phyloP scores from a whole-genome alignment of 1,140 invertebrate genomes.

The Papilio machaon region DNA sequence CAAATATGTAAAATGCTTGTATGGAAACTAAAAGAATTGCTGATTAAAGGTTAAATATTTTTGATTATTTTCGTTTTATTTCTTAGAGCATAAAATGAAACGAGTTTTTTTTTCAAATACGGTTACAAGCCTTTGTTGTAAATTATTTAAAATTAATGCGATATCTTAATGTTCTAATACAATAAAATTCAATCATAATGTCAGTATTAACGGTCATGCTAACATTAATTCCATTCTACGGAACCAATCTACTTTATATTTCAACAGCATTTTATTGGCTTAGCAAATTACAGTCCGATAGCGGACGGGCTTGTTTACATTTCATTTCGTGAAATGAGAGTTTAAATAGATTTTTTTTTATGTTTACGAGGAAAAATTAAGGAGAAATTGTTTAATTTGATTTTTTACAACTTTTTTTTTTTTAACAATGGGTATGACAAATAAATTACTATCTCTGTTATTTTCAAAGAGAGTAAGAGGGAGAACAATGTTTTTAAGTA shows the following conservation, averaged over 20 bases:
- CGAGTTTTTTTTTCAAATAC: background rate
- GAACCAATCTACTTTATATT: constrained; percentile 9
- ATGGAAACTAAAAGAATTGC: too few species aligned
- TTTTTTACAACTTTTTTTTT: too few species aligned
- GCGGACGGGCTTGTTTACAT: constrained; percentile 15
- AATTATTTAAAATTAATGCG: background rate
- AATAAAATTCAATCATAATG: background rate
- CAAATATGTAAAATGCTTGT: too few species aligned
- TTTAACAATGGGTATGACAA: too few species aligned
- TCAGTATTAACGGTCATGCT: background rate
- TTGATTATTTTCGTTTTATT: too few species aligned
- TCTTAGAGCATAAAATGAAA: too few species aligned
- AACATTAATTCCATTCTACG: background rate
- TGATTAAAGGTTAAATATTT: too few species aligned
- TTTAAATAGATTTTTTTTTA: background rate
- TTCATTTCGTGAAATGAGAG: background rate
- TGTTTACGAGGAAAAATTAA: background rate
- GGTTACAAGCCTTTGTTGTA: background rate
- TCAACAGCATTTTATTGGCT: constrained; percentile 5
- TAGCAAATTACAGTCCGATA: constrained; percentile 20
- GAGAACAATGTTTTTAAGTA: too few species aligned
- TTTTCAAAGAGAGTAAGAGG: too few species aligned
- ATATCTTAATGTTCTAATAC: background rate
- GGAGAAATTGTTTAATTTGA: background rate
- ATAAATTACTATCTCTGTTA: too few species aligned